Conservation (phyloP, 2,113 vertebrate species). For the Passer montanus region DNA sequence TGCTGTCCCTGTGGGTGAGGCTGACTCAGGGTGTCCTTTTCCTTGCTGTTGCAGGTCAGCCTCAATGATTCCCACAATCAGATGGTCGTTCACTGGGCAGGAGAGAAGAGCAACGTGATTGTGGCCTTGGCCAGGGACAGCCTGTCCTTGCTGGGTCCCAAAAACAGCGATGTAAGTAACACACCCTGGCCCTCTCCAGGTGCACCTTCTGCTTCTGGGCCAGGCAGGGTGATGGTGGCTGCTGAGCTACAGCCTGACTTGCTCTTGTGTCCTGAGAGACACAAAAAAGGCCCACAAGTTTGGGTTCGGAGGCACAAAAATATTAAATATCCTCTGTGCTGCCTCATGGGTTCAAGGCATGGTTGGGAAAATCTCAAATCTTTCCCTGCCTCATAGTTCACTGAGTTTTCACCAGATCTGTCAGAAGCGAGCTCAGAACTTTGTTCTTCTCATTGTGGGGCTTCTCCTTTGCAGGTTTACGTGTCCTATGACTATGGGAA, state of each 20-base stretch:
- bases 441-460: not conserved
- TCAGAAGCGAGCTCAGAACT: not conserved
- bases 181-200: accelerated
- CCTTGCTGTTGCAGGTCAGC: slow-evolving; percentile 80
- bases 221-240: not conserved
- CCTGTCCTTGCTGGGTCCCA: slow-evolving; percentile 83
- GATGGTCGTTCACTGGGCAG: slow-evolving; percentile 98
- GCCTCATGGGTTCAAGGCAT: not conserved
- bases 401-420: not conserved
- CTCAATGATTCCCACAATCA: slow-evolving; percentile 98
- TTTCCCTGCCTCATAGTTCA: accelerated
- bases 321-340: not conserved
- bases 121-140: slow-evolving; percentile 95
- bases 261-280: not conserved
- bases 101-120: slow-evolving; percentile 96
- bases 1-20: not conserved
- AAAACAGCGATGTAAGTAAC: slow-evolving; percentile 88
- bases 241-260: not conserved
- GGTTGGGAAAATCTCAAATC: not conserved
- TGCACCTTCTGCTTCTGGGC: not conserved
- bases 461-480: slow-evolving; percentile 81
- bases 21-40: not conserved
- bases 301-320: not conserved
- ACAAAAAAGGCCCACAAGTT: not conserved
- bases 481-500: slow-evolving; percentile 94